Base-by-base conservation (phyloP, 2,888 invertebrate species). In the Leptinotarsa peninsularis region DNA sequence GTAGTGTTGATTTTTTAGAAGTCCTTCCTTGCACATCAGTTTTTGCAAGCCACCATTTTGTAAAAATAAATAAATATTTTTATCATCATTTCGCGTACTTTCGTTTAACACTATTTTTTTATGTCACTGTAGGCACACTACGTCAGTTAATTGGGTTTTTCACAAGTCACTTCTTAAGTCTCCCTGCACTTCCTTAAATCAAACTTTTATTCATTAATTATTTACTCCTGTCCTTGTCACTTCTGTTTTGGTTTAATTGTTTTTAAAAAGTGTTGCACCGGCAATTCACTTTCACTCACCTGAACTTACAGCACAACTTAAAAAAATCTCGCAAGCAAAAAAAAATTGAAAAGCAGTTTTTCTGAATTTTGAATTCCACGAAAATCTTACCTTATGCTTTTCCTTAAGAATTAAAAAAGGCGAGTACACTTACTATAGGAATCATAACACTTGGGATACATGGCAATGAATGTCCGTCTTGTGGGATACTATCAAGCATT, bases 381-480 rank as follows among this genome's bases (percentile, higher is more conserved):
- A 56, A 74, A 72, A 63, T 82, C 87, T 88, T 88, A 88, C 88
- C 87, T 88, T 87, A 82, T 82, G 81, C 81, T 80, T 83, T 79
- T 84, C 85, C 87, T 87, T 87, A 87, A 87, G 87, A 85, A 84
- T 86, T 85, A 86, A 87, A 86, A 87, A 88, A 87, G 86, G 85
- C 87, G 88, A 87, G 86, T 86, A 85, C 87, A 88, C 87, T 87
- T 87, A 87, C 84, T 85, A 84, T 86, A 88, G 88, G 88, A 88
- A 88, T 88, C 87, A 88, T 87, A 88, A 88, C 89, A 88, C 89
- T 89, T 88, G 87, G 88, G 87, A 86, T 86, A 88, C 89, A 88
- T 89, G 87, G 88, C 88, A 87, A 87, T 88, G 89, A 89, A 89
- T 89, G 88, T 87, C 85, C 86, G 87, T 88, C 88, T 88, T 88